These are phyloP conservation scores for Eretmocerus hayati DNA, from an alignment of 2,888 invertebrate species.

Conservation along the genomic window DNA sequence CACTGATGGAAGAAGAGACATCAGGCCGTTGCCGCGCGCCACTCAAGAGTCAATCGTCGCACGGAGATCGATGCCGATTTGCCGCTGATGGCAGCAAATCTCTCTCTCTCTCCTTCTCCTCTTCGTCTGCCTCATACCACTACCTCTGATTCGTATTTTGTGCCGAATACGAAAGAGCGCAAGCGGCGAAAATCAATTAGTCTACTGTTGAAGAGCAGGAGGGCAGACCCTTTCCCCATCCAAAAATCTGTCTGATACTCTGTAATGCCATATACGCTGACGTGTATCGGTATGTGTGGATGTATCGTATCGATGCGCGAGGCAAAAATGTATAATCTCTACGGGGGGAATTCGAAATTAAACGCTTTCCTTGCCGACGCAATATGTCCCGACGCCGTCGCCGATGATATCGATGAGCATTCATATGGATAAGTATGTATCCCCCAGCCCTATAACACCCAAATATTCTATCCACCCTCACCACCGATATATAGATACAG, in stretches of 20 bases:
- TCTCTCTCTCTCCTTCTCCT: not conserved
- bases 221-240: too few species aligned
- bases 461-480: too few species aligned
- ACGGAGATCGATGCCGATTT: constrained; percentile 9
- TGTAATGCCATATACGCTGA: too few species aligned
- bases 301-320: not conserved
- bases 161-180: constrained; percentile 8
- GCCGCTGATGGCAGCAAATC: not conserved
- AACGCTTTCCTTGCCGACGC: not conserved
- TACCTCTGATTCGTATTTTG: constrained; percentile 6
- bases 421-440: too few species aligned
- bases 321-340: constrained; percentile 5
- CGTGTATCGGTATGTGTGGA: too few species aligned
- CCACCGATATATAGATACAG: too few species aligned
- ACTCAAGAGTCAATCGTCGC: constrained; percentile 7
- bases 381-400: not conserved
- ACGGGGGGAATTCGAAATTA: constrained; percentile 10
- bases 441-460: too few species aligned
- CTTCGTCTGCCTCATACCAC: not conserved
- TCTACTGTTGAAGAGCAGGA: too few species aligned
- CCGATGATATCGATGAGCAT: too few species aligned
- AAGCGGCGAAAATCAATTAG: constrained; percentile 6
- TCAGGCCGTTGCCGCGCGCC: too few species aligned
- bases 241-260: too few species aligned
- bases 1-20: too few species aligned